A percentile compares a stretch with the other conserved stretches of the same genome.
These are phyloP conservation scores for Fragum whitleyi DNA, from an alignment of 2,888 invertebrate genomes.

Conservation along the genomic window DNA sequence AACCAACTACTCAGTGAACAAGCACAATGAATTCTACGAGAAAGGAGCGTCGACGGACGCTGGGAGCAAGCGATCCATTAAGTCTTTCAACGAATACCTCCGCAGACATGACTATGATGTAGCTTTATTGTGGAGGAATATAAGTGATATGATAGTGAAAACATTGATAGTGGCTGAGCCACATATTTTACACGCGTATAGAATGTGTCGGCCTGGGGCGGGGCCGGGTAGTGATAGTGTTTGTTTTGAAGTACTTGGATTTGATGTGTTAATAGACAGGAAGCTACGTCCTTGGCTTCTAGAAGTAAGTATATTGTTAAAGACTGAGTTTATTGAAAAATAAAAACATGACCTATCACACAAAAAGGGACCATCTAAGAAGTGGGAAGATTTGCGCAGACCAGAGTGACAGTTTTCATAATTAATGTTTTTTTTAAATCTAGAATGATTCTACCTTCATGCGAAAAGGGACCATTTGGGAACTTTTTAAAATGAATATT, in stretches of 20 bases:
- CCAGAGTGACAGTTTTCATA: too few species aligned
- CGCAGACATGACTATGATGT: slow-evolving; percentile 82
- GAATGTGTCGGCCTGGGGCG: slow-evolving; percentile 85
- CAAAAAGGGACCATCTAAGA: too few species aligned
- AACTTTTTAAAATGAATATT: too few species aligned
- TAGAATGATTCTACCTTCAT: too few species aligned
- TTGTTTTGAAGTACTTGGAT: slow-evolving; percentile 85
- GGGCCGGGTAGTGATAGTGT: slow-evolving; percentile 83
- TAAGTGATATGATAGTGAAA: slow-evolving; percentile 84
- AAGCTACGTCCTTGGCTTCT: slow-evolving; percentile 85
- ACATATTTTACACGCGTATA: slow-evolving; percentile 84
- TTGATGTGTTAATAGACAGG: slow-evolving; percentile 84
- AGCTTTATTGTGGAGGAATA: slow-evolving; percentile 82
- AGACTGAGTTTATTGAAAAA: background rate
- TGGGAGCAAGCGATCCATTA: slow-evolving; percentile 84
- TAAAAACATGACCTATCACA: too few species aligned
- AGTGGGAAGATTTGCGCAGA: too few species aligned
- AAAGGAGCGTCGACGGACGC: slow-evolving; percentile 79
- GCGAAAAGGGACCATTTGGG: too few species aligned
- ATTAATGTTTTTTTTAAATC: too few species aligned
- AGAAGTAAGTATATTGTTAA: slow-evolving; percentile 84
- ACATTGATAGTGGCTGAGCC: slow-evolving; percentile 84
- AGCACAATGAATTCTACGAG: slow-evolving; percentile 84
- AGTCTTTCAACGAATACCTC: slow-evolving; percentile 84
- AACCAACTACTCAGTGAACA: slow-evolving; percentile 86